Base-by-base conservation (phyloP, 2,797 vertebrate species). In the Chiroxiphia lanceolata region DNA sequence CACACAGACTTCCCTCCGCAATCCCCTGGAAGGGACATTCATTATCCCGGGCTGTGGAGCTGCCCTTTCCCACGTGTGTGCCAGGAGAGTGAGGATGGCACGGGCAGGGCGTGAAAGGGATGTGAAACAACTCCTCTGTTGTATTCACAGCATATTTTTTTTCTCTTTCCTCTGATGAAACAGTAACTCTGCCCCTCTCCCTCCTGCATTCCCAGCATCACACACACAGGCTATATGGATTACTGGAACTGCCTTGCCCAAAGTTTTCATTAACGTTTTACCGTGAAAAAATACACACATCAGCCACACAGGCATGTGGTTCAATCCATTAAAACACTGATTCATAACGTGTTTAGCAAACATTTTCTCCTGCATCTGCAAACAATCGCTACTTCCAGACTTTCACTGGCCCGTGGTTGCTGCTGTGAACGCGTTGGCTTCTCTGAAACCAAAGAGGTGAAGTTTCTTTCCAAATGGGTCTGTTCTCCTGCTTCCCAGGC, bases 311-410 rank as follows among this genome's bases (percentile, higher is more conserved):
- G 67, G 87, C 95, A 94, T 96, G 90, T 96, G 95, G 95, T 96
- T 71, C 94, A 94, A 94, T 96, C 88, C 85, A 15, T 64, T 79
- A 51, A 77, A 93, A 87, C 74, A 57, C 93, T 87, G 96, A 96
- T 94, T 96, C 95, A 94, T 93, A 89, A 90, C 23, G 44, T 82
- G 89, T 94, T 96, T 91, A 94, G 93, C 89, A 96, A 97, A 95
- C 60, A 89, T 92, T 93, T 87, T 88, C 85, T 87, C 88, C 74
- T 74, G 85, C 88, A 94, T 93, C 95, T 91, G 96, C 93, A 95
- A 94, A 94, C 81, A 92, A 88, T 83, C 91, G 93, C 91, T 93
- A 72, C 95, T 93, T 51, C 93, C 85, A 93, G 89, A 90, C 95
- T 96, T 96, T 96, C 94, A 94, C 96, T 91, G 87, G 82, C 68